Conservation (phyloP, 2,113 vertebrate genomes). For the Psephotus haematonotus region DNA sequence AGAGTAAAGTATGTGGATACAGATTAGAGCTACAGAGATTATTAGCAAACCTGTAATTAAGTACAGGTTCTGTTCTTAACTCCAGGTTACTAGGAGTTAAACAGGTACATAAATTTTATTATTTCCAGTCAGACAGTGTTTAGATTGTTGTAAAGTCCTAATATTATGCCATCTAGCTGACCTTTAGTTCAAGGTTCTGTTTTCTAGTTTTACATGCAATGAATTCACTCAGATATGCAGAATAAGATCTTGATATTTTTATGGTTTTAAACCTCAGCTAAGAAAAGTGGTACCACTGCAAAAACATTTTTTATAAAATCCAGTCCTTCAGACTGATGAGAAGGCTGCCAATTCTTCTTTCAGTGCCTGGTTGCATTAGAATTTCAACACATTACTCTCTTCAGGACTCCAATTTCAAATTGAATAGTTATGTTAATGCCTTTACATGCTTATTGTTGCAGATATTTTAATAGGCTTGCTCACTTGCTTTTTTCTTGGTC, state of each 20-base stretch:
- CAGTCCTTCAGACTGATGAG: background rate
- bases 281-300: background rate
- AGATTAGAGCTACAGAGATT: background rate
- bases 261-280: background rate
- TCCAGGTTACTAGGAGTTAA: background rate
- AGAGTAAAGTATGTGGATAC: background rate
- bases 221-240: background rate
- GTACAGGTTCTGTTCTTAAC: background rate
- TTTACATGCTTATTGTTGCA: slow-evolving; percentile 26
- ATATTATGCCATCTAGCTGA: background rate
- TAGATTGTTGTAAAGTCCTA: background rate
- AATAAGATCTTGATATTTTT: background rate
- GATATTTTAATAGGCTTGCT: slow-evolving; percentile 2
- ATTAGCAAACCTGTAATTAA: background rate
- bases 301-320: background rate
- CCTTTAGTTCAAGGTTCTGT: background rate
- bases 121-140: background rate
- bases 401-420: background rate
- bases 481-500: background rate
- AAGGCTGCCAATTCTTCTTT: background rate
- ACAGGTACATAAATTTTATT: background rate
- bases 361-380: background rate
- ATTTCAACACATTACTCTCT: background rate
- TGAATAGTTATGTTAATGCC: background rate
- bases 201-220: background rate